Conservation (phyloP, 1,140 invertebrate species). For the Euura saliciscinereae region DNA sequence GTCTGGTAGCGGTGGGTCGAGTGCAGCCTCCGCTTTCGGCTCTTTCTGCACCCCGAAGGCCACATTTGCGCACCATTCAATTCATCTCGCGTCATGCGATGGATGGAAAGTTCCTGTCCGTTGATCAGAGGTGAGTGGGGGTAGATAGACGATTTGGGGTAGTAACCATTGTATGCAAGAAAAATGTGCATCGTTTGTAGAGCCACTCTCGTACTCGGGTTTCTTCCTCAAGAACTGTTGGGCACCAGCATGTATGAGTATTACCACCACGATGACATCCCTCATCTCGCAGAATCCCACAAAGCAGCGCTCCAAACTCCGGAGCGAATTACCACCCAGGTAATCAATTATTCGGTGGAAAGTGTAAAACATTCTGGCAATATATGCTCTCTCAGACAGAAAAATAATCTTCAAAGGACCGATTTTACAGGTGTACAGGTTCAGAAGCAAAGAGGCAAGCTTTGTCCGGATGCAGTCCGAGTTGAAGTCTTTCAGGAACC, state of each 20-base stretch:
- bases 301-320: conserved; percentile 76
- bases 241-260: conserved; percentile 95
- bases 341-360: conserved; percentile 27
- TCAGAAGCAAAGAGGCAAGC: conserved; percentile 77
- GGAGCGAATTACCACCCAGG: conserved; percentile 70
- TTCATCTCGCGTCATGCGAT: conserved; percentile 94
- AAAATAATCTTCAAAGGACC: too few species aligned
- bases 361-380: too few species aligned
- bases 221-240: conserved; percentile 89
- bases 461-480: conserved; percentile 79
- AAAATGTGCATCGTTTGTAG: conserved; percentile 58
- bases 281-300: conserved; percentile 81
- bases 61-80: conserved; percentile 63
- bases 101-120: conserved; percentile 97
- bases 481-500: conserved; percentile 88
- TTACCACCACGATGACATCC: conserved; percentile 85
- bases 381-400: too few species aligned
- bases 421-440: conserved; percentile 69
- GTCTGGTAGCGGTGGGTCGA: conserved; percentile 83
- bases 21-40: conserved; percentile 61
- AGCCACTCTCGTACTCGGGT: conserved; percentile 86
- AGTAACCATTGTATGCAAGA: too few species aligned
- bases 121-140: conserved; percentile 79
- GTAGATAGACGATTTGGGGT: not conserved
- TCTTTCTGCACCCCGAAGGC: conserved; percentile 36